These are phyloP conservation scores for Hyppa rectilinea DNA, from an alignment of 2,888 invertebrate species.

Conservation along the genomic window DNA sequence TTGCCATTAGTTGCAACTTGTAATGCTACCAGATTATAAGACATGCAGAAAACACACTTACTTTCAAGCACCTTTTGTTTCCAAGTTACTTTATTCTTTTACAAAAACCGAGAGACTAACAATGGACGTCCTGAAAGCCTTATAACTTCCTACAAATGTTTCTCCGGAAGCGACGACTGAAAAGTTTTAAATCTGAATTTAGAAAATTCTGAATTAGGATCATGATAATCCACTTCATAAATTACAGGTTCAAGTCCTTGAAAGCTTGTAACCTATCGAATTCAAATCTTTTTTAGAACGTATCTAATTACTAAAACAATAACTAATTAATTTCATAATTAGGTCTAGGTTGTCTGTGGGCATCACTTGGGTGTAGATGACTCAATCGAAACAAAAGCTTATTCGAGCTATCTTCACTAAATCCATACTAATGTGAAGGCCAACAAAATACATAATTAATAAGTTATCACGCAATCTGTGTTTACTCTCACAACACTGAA, in stretches of 20 bases:
- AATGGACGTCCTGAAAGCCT: neutral
- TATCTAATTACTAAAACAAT: conserved; percentile 40
- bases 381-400: conserved; percentile 61
- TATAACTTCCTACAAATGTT: no score
- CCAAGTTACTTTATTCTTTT: neutral
- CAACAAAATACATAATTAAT: conserved; percentile 53
- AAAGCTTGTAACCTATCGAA: conserved; percentile 14
- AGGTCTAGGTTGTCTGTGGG: conserved; percentile 62
- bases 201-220: neutral
- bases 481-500: conserved; percentile 32
- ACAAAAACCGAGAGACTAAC: neutral
- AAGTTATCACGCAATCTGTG: conserved; percentile 42
- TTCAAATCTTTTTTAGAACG: conserved; percentile 35
- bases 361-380: conserved; percentile 55
- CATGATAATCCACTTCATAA: conserved; percentile 7
- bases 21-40: neutral
- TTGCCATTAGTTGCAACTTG: neutral
- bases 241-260: neutral
- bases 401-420: conserved; percentile 38
- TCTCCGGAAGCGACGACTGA: neutral
- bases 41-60: neutral
- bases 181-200: neutral
- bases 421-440: conserved; percentile 56
- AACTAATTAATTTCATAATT: conserved; percentile 49
- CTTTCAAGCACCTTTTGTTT: neutral